phyloP scores from a whole-genome alignment of 2,113 vertebrate genomes.

The Euleptes europaea region DNA sequence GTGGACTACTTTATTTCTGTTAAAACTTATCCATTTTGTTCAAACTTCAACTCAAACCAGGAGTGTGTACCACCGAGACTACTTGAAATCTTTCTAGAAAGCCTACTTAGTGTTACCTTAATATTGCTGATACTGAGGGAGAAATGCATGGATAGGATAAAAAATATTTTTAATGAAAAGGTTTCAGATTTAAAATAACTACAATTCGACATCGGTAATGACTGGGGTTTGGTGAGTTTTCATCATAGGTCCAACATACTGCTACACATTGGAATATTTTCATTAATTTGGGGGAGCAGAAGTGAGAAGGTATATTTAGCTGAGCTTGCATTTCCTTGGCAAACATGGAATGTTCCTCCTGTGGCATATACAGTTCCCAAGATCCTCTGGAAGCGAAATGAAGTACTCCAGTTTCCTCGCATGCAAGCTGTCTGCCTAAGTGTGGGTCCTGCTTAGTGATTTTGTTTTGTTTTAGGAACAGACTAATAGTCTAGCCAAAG shows the following conservation, averaged over 20 bases:
- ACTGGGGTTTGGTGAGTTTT: not conserved
- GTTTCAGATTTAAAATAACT: fast-evolving
- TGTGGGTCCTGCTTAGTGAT: not conserved
- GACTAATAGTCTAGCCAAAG: fast-evolving
- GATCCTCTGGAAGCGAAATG: not conserved
- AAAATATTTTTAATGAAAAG: fast-evolving
- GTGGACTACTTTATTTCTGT: not conserved
- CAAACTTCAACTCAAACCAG: not conserved
- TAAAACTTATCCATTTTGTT: not conserved
- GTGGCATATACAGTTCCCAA: fast-evolving
- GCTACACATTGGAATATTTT: not conserved
- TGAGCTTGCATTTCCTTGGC: not conserved
- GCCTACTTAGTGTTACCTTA: not conserved
- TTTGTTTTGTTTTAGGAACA: not conserved
- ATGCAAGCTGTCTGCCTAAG: too few species aligned
- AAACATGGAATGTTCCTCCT: not conserved
- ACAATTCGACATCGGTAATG: not conserved
- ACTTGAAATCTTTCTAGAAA: too few species aligned
- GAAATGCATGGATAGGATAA: not conserved
- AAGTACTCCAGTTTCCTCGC: not conserved
- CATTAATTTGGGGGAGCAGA: fast-evolving
- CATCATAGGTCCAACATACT: not conserved
- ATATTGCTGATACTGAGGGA: not conserved
- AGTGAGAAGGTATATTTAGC: fast-evolving
- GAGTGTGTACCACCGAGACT: not conserved